phyloP scores from a whole-genome alignment of 2,113 vertebrate genomes.

The Fulica atra region DNA sequence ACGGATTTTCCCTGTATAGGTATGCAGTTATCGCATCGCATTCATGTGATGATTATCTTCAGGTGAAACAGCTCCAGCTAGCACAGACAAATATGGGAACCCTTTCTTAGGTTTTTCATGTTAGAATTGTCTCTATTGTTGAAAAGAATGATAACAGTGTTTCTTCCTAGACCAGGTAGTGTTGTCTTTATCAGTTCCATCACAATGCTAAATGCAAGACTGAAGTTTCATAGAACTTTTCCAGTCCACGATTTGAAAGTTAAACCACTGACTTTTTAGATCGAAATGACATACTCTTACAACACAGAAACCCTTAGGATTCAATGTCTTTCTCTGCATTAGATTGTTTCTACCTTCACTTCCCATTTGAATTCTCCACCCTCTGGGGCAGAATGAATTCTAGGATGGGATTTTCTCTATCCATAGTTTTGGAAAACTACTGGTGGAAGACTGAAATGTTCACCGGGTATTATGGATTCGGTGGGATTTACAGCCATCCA shows the following conservation, averaged over 20 bases:
- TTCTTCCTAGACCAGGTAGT: not conserved
- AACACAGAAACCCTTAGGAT: not conserved
- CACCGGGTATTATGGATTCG: not conserved
- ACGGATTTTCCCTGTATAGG: not conserved
- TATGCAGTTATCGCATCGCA: not conserved
- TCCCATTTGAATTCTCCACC: not conserved
- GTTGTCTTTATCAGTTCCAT: not conserved
- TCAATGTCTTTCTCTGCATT: not conserved
- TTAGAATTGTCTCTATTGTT: not conserved
- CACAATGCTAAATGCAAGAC: not conserved
- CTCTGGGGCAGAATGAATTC: not conserved
- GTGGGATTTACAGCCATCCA: not conserved
- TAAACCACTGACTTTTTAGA: not conserved
- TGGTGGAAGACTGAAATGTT: not conserved
- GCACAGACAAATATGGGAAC: not conserved
- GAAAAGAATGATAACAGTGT: not conserved
- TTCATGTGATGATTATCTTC: not conserved
- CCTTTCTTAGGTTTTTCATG: not conserved
- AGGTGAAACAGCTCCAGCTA: not conserved
- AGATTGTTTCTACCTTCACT: not conserved
- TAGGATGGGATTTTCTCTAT: not conserved
- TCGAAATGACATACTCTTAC: not conserved
- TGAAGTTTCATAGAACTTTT: not conserved
- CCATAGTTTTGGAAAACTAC: not conserved
- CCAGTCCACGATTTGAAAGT: not conserved